These are phyloP conservation scores for Lepisosteus osseus DNA, from an alignment of 2,113 vertebrate species.

Conservation along the genomic window DNA sequence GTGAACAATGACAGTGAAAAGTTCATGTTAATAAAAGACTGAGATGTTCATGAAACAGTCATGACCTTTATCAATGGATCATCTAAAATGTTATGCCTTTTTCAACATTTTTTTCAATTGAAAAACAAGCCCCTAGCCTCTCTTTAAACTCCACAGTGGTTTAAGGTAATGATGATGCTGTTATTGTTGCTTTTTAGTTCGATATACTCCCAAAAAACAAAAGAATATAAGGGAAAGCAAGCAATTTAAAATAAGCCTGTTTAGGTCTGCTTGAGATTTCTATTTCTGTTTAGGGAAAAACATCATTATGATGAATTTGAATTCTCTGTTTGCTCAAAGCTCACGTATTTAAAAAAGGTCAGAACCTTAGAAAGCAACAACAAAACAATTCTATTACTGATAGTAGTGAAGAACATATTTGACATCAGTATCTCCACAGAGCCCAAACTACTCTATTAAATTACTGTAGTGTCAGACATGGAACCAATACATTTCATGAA, in stretches of 20 bases:
- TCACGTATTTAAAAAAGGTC: neutral
- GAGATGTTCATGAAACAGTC: too few relatives aligned
- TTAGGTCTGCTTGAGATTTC: neutral
- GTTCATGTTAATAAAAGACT: too few relatives aligned
- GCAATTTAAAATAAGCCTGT: neutral
- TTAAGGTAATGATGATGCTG: too few relatives aligned
- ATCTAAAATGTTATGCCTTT: too few relatives aligned
- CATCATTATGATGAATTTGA: neutral
- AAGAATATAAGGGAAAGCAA: neutral
- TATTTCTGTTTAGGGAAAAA: neutral
- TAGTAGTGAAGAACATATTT: constrained; percentile 1
- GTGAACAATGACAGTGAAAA: too few relatives aligned
- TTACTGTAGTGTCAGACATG: constrained; percentile 47
- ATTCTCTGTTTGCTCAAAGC: neutral
- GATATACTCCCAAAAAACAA: neutral
- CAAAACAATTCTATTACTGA: constrained; percentile 9
- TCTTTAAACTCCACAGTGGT: too few relatives aligned
- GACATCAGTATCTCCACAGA: constrained; percentile 4
- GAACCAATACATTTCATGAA: constrained; percentile 57
- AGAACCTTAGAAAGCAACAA: neutral
- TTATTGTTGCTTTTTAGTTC: too few relatives aligned
- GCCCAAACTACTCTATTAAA: constrained; percentile 46
- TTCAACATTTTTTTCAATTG: too few relatives aligned
- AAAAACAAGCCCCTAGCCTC: too few relatives aligned
- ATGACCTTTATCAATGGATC: too few relatives aligned